Base-by-base conservation (phyloP, 2,888 invertebrate genomes). In the Anaspis maculata region DNA sequence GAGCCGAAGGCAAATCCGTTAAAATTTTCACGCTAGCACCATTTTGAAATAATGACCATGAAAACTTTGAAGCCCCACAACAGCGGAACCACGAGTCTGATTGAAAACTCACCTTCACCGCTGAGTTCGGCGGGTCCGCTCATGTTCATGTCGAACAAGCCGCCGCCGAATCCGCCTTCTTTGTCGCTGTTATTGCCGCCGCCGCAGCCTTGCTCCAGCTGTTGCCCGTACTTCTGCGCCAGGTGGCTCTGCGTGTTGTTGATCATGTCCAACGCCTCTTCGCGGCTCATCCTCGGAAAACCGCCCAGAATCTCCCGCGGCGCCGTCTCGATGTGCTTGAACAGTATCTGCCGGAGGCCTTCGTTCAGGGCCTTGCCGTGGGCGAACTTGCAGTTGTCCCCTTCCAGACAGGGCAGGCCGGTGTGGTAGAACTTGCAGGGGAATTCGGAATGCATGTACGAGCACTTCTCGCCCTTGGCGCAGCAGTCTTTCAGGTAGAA, bases 351-450 rank as follows among this genome's bases (percentile, higher is more conserved):
- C 44, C 57, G 60, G 34, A 63, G 45, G 29, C 79, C 79, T 42
- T 92, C 91, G 31, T 76, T 79, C n/a, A 96, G 70, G 1, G 89
- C 87, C 51, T 80, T 80, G 12, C 81, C 82, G 62, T 97, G 96
- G 15, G 90, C 89, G 66, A 95, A 96, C 66, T 92, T 90, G 69
- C 96, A 97, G 41, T 83, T 80, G 15, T 79, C 77, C 29, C 74
- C 73, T 21, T 71, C 76, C 44, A 77, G 76, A 64, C 95, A 95
- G 33, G 83, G 81, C 64, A 87, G 74, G 43, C 94, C 94, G 31
- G 92, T 87, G 62, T 97, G 95, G 67, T 83, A 94, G 69, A 85
- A 95, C 72, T 95, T 95, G 69, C 96, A 96, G 11, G 96, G 96
- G 64, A 94, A 96, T 64, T 95, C 94, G 54, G 85, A 79, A 69